Evolutionary conservation across 2,797 vertebrate species (phyloP).

Genomic region (Ataeniobius toweri): DNA sequence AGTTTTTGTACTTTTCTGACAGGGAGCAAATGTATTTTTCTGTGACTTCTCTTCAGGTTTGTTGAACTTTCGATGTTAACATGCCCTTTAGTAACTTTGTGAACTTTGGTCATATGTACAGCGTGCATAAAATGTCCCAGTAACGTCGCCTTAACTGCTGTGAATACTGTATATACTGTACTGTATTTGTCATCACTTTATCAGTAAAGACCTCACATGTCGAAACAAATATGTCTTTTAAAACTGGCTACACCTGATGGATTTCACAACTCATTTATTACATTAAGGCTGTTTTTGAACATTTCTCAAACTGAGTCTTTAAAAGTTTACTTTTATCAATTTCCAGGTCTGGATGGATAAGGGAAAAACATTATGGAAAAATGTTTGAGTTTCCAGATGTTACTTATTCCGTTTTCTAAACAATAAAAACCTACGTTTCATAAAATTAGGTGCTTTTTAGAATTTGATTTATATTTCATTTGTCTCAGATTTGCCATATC

Average conservation of each 20-base stretch:
- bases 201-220: conserved; percentile 81
- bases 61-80: conserved; percentile 70
- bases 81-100: conserved; percentile 70
- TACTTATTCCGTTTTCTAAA: background rate
- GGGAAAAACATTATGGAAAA: background rate
- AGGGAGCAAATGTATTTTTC: conserved; percentile 72
- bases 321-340: background rate
- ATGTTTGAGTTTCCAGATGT: background rate
- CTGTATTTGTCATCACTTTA: conserved; percentile 70
- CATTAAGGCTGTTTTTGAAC: background rate
- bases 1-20: conserved; percentile 80
- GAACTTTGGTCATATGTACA: conserved; percentile 66
- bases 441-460: background rate
- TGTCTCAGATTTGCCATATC: background rate
- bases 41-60: conserved; percentile 67
- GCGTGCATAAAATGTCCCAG: conserved; percentile 67
- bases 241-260: background rate
- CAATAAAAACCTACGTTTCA: background rate
- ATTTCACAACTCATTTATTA: background rate
- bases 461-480: background rate
- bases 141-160: conserved; percentile 72
- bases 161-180: conserved; percentile 80
- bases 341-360: background rate
- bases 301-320: background rate
- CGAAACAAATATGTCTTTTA: background rate